Conservation (phyloP, 2,888 invertebrate genomes). For the Drosophila nigricruria region DNA sequence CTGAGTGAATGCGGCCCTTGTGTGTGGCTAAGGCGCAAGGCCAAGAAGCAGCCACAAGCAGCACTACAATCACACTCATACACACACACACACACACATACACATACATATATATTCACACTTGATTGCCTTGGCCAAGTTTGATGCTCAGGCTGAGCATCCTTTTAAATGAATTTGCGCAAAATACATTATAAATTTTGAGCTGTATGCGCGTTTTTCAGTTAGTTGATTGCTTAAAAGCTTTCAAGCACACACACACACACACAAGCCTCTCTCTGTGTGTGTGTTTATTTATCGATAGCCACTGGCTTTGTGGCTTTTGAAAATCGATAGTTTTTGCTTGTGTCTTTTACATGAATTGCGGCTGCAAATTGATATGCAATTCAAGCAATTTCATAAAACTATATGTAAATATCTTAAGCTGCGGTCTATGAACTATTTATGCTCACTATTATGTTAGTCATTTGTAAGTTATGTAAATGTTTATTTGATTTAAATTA, state of each 20-base stretch:
- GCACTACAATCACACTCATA: slow-evolving; percentile 30
- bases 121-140: slow-evolving; percentile 59
- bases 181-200: slow-evolving; percentile 67
- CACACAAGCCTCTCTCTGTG: neutral
- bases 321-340: slow-evolving; percentile 51
- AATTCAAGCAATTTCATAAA: slow-evolving; percentile 18
- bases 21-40: slow-evolving; percentile 55
- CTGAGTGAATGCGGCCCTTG: slow-evolving; percentile 37
- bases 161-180: slow-evolving; percentile 73
- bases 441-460: neutral
- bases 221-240: slow-evolving; percentile 61
- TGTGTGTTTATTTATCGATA: slow-evolving; percentile 35
- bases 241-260: slow-evolving; percentile 30
- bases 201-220: slow-evolving; percentile 53
- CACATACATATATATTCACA: slow-evolving; percentile 15
- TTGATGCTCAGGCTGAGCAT: slow-evolving; percentile 68
- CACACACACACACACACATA: slow-evolving; percentile 2
- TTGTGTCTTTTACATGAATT: slow-evolving; percentile 13
- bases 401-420: neutral
- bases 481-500: neutral
- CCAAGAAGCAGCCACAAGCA: slow-evolving; percentile 53
- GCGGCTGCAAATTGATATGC: slow-evolving; percentile 30
- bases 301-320: slow-evolving; percentile 40
- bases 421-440: neutral
- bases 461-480: neutral